phyloP scores from a whole-genome alignment of 2,888 invertebrate species.

The Pseudococcus viburni region DNA sequence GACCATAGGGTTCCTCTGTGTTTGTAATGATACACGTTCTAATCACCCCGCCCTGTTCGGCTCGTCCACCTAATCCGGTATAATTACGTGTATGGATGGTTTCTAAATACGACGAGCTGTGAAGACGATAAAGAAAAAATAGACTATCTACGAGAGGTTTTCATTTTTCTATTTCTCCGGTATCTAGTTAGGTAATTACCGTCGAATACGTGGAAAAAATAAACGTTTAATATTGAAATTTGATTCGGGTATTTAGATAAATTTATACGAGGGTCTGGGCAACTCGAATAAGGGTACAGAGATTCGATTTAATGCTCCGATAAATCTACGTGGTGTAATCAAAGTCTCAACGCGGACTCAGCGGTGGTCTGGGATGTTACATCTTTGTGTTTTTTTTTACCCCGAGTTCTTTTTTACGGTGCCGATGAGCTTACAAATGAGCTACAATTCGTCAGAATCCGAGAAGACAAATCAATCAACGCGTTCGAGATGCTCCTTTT shows the following conservation, averaged over 20 bases:
- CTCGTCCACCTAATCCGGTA: not conserved
- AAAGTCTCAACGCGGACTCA: not conserved
- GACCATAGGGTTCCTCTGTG: not conserved
- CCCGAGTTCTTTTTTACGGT: not conserved
- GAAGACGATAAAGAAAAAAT: not conserved
- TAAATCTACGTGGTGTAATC: not conserved
- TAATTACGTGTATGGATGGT: constrained; percentile 4
- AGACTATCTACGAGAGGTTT: not conserved
- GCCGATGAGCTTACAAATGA: constrained; percentile 11
- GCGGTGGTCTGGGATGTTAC: not conserved
- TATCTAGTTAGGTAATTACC: not conserved
- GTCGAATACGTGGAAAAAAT: not conserved
- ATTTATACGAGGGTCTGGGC: not conserved
- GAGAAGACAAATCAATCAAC: constrained; percentile 58
- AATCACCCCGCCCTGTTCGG: not conserved
- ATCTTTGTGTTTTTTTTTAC: not conserved
- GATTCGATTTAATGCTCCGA: not conserved
- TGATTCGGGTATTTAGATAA: constrained; percentile 1
- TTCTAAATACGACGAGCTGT: not conserved
- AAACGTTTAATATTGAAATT: constrained; percentile 28
- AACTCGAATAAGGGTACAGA: not conserved
- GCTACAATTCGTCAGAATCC: not conserved
- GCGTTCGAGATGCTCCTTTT: not conserved
- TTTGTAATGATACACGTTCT: constrained; percentile 4
- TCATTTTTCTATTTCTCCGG: not conserved